Conservation (phyloP, 2,888 invertebrate genomes). For the Neoaliturus tenellus region DNA sequence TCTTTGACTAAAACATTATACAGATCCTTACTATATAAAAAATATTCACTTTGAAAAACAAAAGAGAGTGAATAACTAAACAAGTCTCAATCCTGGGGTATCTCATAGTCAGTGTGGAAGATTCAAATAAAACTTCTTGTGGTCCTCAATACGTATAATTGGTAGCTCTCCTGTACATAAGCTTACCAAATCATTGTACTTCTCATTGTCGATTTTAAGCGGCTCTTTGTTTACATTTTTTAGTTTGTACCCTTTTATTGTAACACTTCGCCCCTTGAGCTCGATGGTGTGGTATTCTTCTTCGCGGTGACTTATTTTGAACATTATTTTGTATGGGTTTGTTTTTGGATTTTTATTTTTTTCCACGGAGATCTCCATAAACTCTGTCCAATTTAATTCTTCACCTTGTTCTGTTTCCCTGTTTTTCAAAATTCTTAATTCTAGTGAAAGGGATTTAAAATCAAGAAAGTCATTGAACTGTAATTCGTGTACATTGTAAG, state of each 20-base stretch:
- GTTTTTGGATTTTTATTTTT: background rate
- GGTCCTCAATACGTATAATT: background rate
- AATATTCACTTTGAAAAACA: too few species aligned
- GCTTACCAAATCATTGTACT: background rate
- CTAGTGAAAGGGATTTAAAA: conserved; percentile 13
- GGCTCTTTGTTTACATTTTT: background rate
- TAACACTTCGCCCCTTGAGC: background rate
- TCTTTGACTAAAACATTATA: too few species aligned
- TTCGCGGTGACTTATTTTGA: background rate
- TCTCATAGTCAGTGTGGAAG: too few species aligned
- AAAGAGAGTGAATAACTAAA: too few species aligned
- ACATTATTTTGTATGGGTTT: background rate
- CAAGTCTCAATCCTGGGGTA: too few species aligned
- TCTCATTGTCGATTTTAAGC: background rate
- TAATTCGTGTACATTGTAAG: conserved; percentile 27
- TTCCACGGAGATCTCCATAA: background rate
- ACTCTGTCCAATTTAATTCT: conserved; percentile 1
- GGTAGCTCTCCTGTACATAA: background rate
- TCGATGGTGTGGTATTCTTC: background rate
- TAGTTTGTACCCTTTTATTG: background rate
- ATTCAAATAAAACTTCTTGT: background rate
- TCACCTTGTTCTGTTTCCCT: background rate
- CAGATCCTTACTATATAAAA: too few species aligned
- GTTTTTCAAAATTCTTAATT: background rate
- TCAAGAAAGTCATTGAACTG: conserved; percentile 19